A percentile compares a stretch with the other conserved stretches of the same genome.
These are phyloP conservation scores for Pteria penguin DNA, from an alignment of 2,888 invertebrate genomes.

Conservation along the genomic window DNA sequence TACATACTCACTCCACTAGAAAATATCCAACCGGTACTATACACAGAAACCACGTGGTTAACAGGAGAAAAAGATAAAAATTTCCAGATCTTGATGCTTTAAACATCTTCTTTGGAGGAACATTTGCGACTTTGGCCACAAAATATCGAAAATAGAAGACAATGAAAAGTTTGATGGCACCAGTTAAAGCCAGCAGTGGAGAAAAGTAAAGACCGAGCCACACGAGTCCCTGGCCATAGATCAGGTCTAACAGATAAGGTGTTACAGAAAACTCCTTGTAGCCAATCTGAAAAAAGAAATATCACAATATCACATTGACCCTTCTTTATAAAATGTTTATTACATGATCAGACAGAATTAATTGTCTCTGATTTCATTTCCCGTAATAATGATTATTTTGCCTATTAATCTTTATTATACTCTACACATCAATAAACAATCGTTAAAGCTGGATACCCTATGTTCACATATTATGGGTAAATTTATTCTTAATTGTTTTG, in stretches of 20 bases:
- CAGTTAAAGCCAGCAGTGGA: constrained; percentile 65
- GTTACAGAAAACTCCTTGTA: constrained; percentile 64
- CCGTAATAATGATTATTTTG: too few species aligned
- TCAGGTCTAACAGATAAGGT: constrained; percentile 65
- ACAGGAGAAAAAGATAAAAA: constrained; percentile 66
- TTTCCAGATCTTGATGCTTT: constrained; percentile 69
- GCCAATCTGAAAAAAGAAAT: constrained; percentile 49
- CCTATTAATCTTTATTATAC: too few species aligned
- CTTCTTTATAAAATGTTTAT: too few species aligned
- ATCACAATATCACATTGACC: not conserved
- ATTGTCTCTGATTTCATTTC: too few species aligned
- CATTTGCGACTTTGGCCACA: constrained; percentile 61
- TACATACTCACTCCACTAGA: constrained; percentile 68
- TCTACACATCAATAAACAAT: too few species aligned
- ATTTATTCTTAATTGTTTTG: too few species aligned
- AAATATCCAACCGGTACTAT: constrained; percentile 66
- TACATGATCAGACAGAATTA: too few species aligned
- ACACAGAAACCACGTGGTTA: constrained; percentile 65
- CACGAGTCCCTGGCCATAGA: constrained; percentile 69
- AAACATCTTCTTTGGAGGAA: constrained; percentile 67
- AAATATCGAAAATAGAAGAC: constrained; percentile 68
- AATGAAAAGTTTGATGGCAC: constrained; percentile 62
- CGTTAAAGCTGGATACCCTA: too few species aligned
- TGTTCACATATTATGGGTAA: too few species aligned
- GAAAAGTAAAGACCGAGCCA: constrained; percentile 74